Percentiles rank a stretch among this genome's conserved stretches.
phyloP scores from a whole-genome alignment of 2,113 vertebrate species.

The Trichechus manatus region DNA sequence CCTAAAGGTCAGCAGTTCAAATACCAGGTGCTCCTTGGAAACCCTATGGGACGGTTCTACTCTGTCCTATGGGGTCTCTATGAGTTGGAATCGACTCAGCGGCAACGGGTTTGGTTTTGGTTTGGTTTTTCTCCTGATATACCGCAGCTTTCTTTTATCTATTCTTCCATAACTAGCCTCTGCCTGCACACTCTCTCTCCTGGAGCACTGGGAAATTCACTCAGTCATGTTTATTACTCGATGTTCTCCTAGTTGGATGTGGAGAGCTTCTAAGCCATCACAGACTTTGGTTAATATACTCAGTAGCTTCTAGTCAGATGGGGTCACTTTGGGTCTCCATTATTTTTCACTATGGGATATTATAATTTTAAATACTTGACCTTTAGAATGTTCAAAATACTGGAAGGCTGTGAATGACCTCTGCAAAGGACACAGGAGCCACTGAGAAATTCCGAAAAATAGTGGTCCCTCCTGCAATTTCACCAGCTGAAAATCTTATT shows the following conservation, averaged over 20 bases:
- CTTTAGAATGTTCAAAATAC: neutral
- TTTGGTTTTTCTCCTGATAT: neutral
- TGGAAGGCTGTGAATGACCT: neutral
- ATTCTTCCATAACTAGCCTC: neutral
- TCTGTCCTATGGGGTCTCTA: too few species aligned
- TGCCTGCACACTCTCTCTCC: neutral
- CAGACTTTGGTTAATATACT: neutral
- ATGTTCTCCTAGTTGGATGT: neutral
- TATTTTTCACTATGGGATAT: conserved; percentile 1
- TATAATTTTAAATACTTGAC: conserved; percentile 19
- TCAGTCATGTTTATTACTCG: neutral
- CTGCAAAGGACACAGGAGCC: neutral
- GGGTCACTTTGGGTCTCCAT: neutral
- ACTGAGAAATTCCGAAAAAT: neutral
- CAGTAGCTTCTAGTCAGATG: neutral
- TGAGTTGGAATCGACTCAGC: too few species aligned
- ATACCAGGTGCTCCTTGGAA: too few species aligned
- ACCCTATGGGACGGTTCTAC: too few species aligned
- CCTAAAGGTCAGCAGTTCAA: too few species aligned
- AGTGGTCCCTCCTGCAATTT: neutral
- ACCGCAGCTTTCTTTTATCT: neutral
- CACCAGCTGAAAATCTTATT: neutral
- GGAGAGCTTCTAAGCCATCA: neutral
- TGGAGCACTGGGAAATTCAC: neutral
- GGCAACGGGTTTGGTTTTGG: too few species aligned